Evolutionary conservation across 1,140 invertebrate genomes (phyloP), one percentile per base, ranked within the genome.

Genomic region (Metopolophium dirhodum): DNA sequence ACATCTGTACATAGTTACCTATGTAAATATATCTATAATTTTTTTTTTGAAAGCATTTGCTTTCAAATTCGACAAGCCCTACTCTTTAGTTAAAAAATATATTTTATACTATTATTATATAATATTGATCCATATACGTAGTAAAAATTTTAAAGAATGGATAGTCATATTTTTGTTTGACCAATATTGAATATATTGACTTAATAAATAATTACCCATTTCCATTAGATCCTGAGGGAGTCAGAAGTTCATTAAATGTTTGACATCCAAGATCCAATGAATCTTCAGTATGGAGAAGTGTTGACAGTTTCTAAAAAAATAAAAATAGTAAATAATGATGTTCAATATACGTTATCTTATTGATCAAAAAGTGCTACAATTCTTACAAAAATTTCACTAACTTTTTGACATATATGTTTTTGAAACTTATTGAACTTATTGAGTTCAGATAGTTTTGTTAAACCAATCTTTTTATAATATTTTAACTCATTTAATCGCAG

Each of bases 221-320:
- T 51, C 20, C 88, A 37, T 90, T 49, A 51, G 51, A 90, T 54
- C 49, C n/a, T 51, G 88, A 47, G 11, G 88, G 51, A 9, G 23
- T 54, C 23, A 90, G 49, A 77, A 77, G 30, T 35, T 90, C 49
- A 90, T 54, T 90, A 22, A 49, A 54, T 54, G 51, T 22, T 51
- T 35, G 47, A 90, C 35, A 54, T 51, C 35, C n/a, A 35, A 8
- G 18, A 90, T 51, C 49, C 61, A 18, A 77, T 0, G n/a, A 14
- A 20, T 77, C 61, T 77, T n/a, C 61, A 35, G 88, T 35, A 37
- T 90, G 7, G 30, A 37, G 20, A n/a, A 35, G 47, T 23, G 18
- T 37, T 23, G 49, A 90, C 20, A 20, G n/a, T 35, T 90, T 90
- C 88, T 90, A 54, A n/a, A 57, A 90, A 89, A 35, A 57, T 37